Percentiles rank a stretch among this genome's conserved stretches.
These are phyloP conservation scores for Capitella teleta DNA, from an alignment of 1,140 invertebrate genomes.

Conservation along the genomic window DNA sequence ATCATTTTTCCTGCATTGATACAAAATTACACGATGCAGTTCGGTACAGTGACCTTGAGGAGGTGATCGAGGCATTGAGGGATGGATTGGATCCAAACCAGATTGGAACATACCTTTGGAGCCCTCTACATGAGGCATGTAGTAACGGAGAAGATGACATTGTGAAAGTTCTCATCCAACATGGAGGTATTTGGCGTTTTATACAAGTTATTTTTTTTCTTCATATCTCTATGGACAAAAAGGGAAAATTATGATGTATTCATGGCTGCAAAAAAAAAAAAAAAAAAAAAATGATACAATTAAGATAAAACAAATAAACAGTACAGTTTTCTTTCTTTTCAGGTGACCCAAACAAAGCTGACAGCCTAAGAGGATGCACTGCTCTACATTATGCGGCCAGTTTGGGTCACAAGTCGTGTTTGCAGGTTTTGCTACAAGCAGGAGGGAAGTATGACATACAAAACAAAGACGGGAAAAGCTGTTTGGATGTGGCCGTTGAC, in stretches of 20 bases:
- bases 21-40: constrained; percentile 23
- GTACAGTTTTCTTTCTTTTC: constrained; percentile 6
- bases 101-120: constrained; percentile 30
- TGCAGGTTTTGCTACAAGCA: constrained; percentile 19
- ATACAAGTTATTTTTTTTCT: too few relatives aligned
- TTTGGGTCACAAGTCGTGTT: constrained; percentile 22
- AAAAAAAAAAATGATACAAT: too few relatives aligned
- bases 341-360: constrained; percentile 27
- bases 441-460: constrained; percentile 20
- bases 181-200: constrained; percentile 17
- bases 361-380: constrained; percentile 54
- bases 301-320: not conserved
- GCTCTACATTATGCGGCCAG: constrained; percentile 66
- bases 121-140: constrained; percentile 29
- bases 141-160: constrained; percentile 29
- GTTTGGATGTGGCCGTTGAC: constrained; percentile 20
- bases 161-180: constrained; percentile 19
- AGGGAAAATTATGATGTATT: not conserved
- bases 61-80: constrained; percentile 21
- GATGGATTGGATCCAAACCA: constrained; percentile 27
- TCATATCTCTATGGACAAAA: not conserved
- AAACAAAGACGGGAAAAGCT: constrained; percentile 18
- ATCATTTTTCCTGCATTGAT: too few relatives aligned
- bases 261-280: too few relatives aligned
- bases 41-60: constrained; percentile 23